Base-by-base conservation (phyloP, 2,797 vertebrate genomes). In the Buceros bicornis region DNA sequence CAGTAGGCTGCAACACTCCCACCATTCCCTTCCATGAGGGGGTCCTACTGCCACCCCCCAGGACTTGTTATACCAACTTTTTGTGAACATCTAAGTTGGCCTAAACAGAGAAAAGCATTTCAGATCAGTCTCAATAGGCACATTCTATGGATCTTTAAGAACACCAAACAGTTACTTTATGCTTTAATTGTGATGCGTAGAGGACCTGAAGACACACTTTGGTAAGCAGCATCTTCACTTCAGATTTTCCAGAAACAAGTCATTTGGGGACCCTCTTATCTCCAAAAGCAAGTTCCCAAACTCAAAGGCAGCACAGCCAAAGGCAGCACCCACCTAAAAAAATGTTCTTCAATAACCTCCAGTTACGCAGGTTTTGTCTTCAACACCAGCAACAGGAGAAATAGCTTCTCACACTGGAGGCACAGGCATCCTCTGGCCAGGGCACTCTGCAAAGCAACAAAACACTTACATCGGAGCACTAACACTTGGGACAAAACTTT, bases 1-100 rank as follows among this genome's bases (percentile, higher is more conserved):
- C 97, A 97, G 97, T 26, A 83, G 21, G 13, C 7, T 33, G 28
- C 57, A 81, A 43, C 29, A 24, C 19, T 69, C 13, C 37, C 28
- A 54, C 2, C 19, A 40, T 40, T 40, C 35, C n/a, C 20, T 43
- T 50, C 50, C 76, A 25, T 64, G 60, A 22, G 6, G 2, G 6
- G 2, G 4, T 1, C 10, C 3, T 8, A n/a, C 51, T 82, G 35
- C 19, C 8, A 60, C 2, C 31, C n/a, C 48, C 35, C 65, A 76
- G 24, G 45, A 29, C 14, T 25, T 19, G 15, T 6, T 10, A 60
- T 1, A 0, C 3, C 4, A 69, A 29, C 15, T 62, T 8, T 11
- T 9, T 3, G 3, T 33, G 10, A 80, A 8, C 15, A 79, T 16
- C 5, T 1, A 31, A 53, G 5, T 0, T 12, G 3, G 10, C 10